Percentiles rank a stretch among this genome's conserved stretches.
Conservation (phyloP, 2,888 invertebrate species). For the Mesochorus sp. region DNA sequence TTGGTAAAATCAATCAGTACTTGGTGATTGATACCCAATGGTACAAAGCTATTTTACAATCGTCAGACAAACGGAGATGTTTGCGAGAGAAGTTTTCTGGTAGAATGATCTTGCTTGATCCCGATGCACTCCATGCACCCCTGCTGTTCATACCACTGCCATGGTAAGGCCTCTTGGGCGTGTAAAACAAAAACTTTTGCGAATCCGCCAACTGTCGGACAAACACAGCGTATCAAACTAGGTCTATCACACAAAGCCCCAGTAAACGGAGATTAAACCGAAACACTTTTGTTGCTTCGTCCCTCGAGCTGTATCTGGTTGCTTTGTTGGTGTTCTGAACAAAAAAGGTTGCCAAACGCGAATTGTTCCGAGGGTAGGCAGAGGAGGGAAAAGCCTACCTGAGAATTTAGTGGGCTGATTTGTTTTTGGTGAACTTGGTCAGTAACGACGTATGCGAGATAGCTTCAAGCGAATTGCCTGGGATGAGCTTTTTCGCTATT, state of each 20-base stretch:
- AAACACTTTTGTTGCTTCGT: slow-evolving; percentile 54
- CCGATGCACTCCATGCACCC: slow-evolving; percentile 7
- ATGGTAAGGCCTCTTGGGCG: slow-evolving; percentile 47
- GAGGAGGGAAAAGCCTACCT: not conserved
- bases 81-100: slow-evolving; percentile 1
- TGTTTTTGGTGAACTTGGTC: slow-evolving; percentile 41
- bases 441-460: slow-evolving; percentile 44
- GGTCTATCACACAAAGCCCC: not conserved
- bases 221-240: not conserved
- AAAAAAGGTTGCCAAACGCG: not conserved
- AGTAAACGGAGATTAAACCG: slow-evolving; percentile 15
- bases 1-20: slow-evolving; percentile 7
- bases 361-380: slow-evolving; percentile 30
- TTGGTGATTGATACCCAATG: not conserved
- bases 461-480: slow-evolving; percentile 9
- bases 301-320: slow-evolving; percentile 23
- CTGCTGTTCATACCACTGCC: not conserved
- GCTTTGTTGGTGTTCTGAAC: slow-evolving; percentile 34
- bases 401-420: slow-evolving; percentile 27
- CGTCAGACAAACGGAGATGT: slow-evolving; percentile 25
- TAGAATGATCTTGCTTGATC: slow-evolving; percentile 38
- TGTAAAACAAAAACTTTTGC: slow-evolving; percentile 36
- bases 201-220: not conserved
- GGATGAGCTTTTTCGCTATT: slow-evolving; percentile 5
- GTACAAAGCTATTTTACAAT: slow-evolving; percentile 57